Evolutionary conservation across 1,140 invertebrate species (phyloP), one percentile per base, ranked within the genome.

Genomic region (Caenorhabditis latens): DNA sequence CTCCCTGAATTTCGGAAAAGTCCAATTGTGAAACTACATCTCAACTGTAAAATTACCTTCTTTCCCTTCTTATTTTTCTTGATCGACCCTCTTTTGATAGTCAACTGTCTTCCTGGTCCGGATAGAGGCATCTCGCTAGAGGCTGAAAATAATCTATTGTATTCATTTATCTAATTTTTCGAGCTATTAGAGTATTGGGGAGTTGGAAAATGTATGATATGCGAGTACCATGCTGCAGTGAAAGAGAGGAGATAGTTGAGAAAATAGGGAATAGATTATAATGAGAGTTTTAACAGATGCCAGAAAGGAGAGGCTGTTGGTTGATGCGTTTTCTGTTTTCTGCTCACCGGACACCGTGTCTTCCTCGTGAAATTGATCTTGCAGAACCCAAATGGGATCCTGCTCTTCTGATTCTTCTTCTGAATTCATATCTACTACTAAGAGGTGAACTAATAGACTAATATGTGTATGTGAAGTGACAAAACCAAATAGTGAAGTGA

Each of bases 121-220:
- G 90, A 88, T 43, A 84, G 82, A 21, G 91, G 91, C 92, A 92
- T 92, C 24, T 91, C 92, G 40, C 75, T 85, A 79, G 87, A 55
- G 55, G 87, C 83, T 84, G 75, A 84, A 63, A 84, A 84, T 6
- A n/a, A 1, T 8, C 5, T 32, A 14, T 7, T 32, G 11, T 0
- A 11, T 40, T 11, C 0, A 32, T 9, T 32, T 21, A 9, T 63
- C 13, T 63, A 11, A 40, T 32, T 11, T 11, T 14, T 63, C 24
- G 24, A 63, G 24, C 11, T 63, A 63, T 63, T 63, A 63, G 61
- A 40, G 24, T 11, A 21, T 40, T 16, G 57, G 21, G 61, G 61
- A 21, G 8, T 32, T 13, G 32, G n/a, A 40, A 63, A 63, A 32
- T 19, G 42, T 71, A 43, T 71, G 71, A 50, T 71, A 46, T 71